phyloP scores from a whole-genome alignment of 1,140 invertebrate species.

The Neodiprion virginianus region DNA sequence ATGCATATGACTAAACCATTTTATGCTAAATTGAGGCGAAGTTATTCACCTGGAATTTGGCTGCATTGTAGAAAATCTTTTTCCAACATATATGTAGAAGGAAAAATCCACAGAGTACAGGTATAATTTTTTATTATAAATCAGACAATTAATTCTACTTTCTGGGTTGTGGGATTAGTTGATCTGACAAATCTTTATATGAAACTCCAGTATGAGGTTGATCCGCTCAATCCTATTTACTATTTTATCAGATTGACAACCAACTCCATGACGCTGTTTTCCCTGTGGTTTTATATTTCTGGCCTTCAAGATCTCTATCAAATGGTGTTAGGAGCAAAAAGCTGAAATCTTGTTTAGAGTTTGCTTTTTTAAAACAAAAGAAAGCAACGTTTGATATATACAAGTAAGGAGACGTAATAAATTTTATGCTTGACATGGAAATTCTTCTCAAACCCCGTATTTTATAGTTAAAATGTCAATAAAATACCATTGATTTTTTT shows the following conservation, averaged over 20 bases:
- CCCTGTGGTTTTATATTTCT: slow-evolving; percentile 76
- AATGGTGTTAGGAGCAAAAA: slow-evolving; percentile 56
- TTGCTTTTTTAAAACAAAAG: slow-evolving; percentile 69
- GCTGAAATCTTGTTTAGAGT: slow-evolving; percentile 74
- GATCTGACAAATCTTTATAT: background rate
- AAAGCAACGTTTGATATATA: slow-evolving; percentile 68
- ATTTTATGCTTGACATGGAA: slow-evolving; percentile 5
- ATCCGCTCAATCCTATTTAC: slow-evolving; percentile 2
- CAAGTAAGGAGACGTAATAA: slow-evolving; percentile 53
- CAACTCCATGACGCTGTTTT: slow-evolving; percentile 79
- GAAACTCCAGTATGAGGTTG: too few species aligned
- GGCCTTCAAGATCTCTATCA: slow-evolving; percentile 51
- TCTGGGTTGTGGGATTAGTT: background rate
- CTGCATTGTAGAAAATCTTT: slow-evolving; percentile 75
- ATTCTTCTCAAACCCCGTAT: background rate
- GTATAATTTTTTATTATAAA: slow-evolving; percentile 43
- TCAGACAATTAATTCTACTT: background rate
- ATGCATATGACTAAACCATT: slow-evolving; percentile 91
- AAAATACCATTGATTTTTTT: slow-evolving; percentile 30
- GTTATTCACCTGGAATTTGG: slow-evolving; percentile 79
- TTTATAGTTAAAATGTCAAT: slow-evolving; percentile 11
- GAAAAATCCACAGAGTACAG: slow-evolving; percentile 73
- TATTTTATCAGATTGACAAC: slow-evolving; percentile 76
- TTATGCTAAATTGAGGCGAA: slow-evolving; percentile 77
- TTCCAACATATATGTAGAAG: slow-evolving; percentile 72